Base-by-base conservation (phyloP, 2,888 invertebrate genomes). In the Agrenia bidenticulata region DNA sequence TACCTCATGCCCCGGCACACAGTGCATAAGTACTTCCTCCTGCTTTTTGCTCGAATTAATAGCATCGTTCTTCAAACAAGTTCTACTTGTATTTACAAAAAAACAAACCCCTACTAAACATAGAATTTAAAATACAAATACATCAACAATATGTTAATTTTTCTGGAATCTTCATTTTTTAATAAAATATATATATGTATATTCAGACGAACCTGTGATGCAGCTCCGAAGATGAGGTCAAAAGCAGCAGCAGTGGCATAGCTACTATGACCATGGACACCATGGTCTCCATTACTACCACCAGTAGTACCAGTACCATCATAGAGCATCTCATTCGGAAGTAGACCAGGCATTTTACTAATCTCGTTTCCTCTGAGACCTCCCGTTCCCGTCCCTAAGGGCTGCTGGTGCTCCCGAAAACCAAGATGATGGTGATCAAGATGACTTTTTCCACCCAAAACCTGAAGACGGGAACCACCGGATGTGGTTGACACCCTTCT, bases 191-290 rank as follows among this genome's bases (percentile, higher is more conserved):
- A n/a, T n/a, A n/a, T n/a, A n/a, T n/a, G n/a, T n/a, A n/a, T n/a
- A n/a, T n/a, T n/a, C n/a, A 32, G 21, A 51, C 51, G 9, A 19
- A 76, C 76, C 73, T 76, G 76, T 62, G 73, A 66, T 17, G 73
- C 76, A 58, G 74, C 70, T 50, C 72, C 70, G 60, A 76, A 76
- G 53, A 76, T 76, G 39, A 74, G 67, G 50, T 76, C 76, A 61
- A 73, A 67, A 1, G 73, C 67, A 50, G 56, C 63, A 23, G 69
- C 59, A 54, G 57, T 65, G 19, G 67, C 64, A 39, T 51, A 54
- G 1, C 50, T 42, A n/a, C 39, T 19, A 24, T 24, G 13, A 37
- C 32, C 41, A 39, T 57, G 57, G 17, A 21, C 5, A n/a, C 19
- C 9, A 24, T 26, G 9, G n/a, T 19, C 2, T 59, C 59, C 45